Evolutionary conservation across 2,113 vertebrate species (phyloP).

Genomic region (Festucalex cinctus): DNA sequence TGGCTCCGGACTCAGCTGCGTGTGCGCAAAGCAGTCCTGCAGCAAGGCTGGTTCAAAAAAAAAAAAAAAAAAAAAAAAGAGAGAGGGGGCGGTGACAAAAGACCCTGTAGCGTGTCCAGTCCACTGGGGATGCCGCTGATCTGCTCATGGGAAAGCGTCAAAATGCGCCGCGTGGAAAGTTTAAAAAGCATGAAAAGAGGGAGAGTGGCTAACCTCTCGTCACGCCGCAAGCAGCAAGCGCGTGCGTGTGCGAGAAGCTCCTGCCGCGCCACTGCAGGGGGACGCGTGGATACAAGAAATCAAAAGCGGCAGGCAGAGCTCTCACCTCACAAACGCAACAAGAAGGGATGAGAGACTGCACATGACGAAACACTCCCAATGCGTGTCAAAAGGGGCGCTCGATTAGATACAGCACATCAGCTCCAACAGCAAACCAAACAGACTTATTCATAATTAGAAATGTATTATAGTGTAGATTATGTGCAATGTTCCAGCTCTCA

Average conservation of each 20-base stretch:
- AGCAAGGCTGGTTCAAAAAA: not conserved
- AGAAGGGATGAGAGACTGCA: not conserved
- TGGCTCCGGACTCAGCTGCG: not conserved
- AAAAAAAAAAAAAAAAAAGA: not conserved
- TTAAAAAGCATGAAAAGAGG: not conserved
- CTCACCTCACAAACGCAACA: not conserved
- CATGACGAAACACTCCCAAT: not conserved
- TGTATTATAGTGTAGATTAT: no score
- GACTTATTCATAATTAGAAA: no score
- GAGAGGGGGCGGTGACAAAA: not conserved
- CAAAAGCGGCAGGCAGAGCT: not conserved
- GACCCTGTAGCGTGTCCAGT: not conserved
- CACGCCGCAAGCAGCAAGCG: not conserved
- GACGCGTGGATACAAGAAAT: not conserved
- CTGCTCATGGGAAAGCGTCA: not conserved
- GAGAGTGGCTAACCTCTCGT: not conserved
- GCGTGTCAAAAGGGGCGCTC: not conserved
- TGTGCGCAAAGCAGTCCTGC: constrained; percentile 3
- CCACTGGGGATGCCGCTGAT: not conserved
- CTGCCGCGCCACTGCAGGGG: not conserved
- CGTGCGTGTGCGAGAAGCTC: not conserved
- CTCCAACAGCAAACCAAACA: not conserved
- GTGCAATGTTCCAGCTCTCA: no score
- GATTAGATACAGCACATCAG: not conserved
- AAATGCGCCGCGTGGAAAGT: not conserved